phyloP scores from a whole-genome alignment of 2,797 vertebrate species.

The Mus spretus region DNA sequence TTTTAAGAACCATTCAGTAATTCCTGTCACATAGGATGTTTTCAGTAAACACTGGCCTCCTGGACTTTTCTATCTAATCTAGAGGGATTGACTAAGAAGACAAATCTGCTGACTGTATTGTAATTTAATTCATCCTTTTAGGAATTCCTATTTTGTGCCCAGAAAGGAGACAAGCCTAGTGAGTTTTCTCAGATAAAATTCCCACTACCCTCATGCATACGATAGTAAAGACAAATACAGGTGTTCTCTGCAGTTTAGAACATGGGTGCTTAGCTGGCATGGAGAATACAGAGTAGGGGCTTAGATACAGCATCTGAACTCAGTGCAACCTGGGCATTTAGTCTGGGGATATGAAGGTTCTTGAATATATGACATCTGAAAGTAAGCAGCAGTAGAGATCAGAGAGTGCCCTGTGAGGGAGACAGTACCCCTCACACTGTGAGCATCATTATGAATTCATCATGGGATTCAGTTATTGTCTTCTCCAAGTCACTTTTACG shows the following conservation, averaged over 20 bases:
- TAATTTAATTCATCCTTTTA: slow-evolving; percentile 3
- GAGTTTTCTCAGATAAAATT: neutral
- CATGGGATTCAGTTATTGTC: slow-evolving; percentile 70
- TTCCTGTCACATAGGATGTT: neutral
- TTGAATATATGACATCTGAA: neutral
- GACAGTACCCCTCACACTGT: slow-evolving; percentile 73
- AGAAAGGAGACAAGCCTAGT: neutral
- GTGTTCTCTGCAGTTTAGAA: neutral
- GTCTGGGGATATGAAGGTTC: neutral
- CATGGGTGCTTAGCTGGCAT: neutral
- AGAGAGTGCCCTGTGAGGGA: slow-evolving; percentile 74
- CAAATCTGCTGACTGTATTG: neutral
- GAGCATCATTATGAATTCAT: slow-evolving; percentile 79
- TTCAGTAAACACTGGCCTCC: neutral
- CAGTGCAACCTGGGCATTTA: neutral
- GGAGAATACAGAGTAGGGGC: neutral
- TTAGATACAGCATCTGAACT: neutral
- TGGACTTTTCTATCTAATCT: neutral
- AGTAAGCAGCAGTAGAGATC: slow-evolving; percentile 52
- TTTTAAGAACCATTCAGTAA: neutral
- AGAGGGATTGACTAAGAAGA: neutral
- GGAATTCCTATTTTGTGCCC: neutral
- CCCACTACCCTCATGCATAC: neutral
- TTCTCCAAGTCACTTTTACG: slow-evolving; percentile 76
- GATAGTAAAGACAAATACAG: neutral